These are phyloP conservation scores for Margaritifera margaritifera DNA, from an alignment of 2,888 invertebrate species.

Conservation along the genomic window DNA sequence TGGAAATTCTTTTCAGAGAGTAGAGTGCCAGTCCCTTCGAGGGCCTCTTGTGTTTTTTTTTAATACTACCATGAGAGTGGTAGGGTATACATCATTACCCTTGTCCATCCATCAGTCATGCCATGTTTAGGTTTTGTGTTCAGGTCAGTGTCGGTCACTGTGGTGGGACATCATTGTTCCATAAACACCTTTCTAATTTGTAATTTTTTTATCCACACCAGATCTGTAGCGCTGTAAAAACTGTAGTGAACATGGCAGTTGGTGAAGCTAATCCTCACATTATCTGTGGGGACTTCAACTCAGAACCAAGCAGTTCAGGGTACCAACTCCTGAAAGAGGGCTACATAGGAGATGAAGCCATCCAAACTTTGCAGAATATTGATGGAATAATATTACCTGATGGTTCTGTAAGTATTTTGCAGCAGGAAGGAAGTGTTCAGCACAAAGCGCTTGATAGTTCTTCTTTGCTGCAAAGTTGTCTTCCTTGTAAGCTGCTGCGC, in stretches of 20 bases:
- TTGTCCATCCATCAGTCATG: too few relatives aligned
- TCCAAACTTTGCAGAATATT: slow-evolving; percentile 56
- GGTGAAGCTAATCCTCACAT: slow-evolving; percentile 62
- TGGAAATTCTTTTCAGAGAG: too few relatives aligned
- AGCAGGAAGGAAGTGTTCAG: not conserved
- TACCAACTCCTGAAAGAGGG: slow-evolving; percentile 68
- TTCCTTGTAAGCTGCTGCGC: not conserved
- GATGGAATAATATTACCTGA: slow-evolving; percentile 55
- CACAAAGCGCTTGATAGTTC: not conserved
- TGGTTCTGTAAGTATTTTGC: slow-evolving; percentile 52
- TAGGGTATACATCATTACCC: too few relatives aligned
- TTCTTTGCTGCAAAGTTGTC: not conserved
- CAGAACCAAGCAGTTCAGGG: slow-evolving; percentile 56
- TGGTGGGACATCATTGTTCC: too few relatives aligned
- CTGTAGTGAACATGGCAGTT: slow-evolving; percentile 61
- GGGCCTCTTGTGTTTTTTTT: too few relatives aligned
- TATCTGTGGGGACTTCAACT: slow-evolving; percentile 72
- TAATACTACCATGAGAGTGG: too few relatives aligned
- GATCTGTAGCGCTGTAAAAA: slow-evolving; percentile 68
- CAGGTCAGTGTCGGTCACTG: too few relatives aligned
- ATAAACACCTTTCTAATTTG: too few relatives aligned
- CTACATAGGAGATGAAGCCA: slow-evolving; percentile 60
- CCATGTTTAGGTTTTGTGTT: too few relatives aligned
- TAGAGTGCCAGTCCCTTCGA: too few relatives aligned
- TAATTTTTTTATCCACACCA: slow-evolving; percentile 20